Base-by-base conservation (phyloP, 2,113 vertebrate genomes). In the Bubo blakistoni region DNA sequence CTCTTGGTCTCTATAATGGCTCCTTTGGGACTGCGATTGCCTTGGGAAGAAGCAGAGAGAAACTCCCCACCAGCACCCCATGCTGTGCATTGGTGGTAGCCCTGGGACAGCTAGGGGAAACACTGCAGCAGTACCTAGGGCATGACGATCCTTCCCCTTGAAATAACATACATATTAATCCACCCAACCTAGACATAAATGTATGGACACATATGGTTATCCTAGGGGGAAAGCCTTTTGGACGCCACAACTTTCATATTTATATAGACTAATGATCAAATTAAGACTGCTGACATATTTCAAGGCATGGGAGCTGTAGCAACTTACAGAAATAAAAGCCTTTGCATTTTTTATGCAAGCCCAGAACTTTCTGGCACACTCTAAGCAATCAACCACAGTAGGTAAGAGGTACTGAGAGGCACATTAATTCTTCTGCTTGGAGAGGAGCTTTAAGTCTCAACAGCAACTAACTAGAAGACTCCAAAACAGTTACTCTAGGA, bases 291-390 rank as follows among this genome's bases (percentile, higher is more conserved):
- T 92, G 79, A 90, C 76, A 52, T 47, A 80, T 59, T 80, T 82
- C 81, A 91, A 2, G 0, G 30, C 71, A 94, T 21, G 49, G 65
- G 71, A 96, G 59, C 49, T 77, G 22, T 3, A 92, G 51, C 51
- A 94, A 66, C 20, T 55, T 59, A 93, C 1, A 69, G 74, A 76
- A 88, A 87, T 36, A 73, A 82, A 79, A 88, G 22, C 3, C 18
- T 81, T 42, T 2, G 1, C 30, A 12, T 65, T 82, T 92, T 91
- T 91, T 19, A 63, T 62, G 61, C 15, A 73, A 90, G 76, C 34
- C 81, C 24, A 63, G 78, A 90, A 93, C 67, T 82, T 95, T 66
- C 29, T 92, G 87, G 66, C 79, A 86, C 32, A 30, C 22, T n/a
- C 54, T 34, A 34, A 66, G 52, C 72, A 81, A 92, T 55, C 67